Conservation (phyloP, 1,140 invertebrate genomes). For the Gonatopus flavifemur region DNA sequence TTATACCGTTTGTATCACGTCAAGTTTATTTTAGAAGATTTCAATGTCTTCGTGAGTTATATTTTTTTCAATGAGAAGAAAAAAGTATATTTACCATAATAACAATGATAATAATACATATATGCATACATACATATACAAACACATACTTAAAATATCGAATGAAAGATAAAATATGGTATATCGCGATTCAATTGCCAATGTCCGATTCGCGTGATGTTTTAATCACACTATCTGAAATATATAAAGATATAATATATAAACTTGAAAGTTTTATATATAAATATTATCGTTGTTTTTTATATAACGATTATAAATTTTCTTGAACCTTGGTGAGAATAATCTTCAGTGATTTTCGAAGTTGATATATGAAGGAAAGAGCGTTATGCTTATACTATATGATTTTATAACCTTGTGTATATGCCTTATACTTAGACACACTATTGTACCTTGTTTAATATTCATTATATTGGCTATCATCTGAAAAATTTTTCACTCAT, state of each 20-base stretch:
- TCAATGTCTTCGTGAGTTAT: constrained; percentile 9
- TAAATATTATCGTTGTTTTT: constrained; percentile 18
- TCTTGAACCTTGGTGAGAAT: not conserved
- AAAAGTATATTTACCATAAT: no score
- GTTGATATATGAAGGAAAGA: no score
- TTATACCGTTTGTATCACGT: no score
- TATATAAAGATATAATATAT: constrained; percentile 33
- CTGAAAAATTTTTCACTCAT: not conserved
- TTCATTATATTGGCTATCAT: constrained; percentile 7
- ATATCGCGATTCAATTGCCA: constrained; percentile 27
- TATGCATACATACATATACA: no score
- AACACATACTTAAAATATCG: no score
- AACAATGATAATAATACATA: no score
- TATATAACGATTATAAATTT: constrained; percentile 10
- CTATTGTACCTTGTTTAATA: not conserved
- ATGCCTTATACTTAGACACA: not conserved
- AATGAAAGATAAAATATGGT: constrained; percentile 12
- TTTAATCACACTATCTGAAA: constrained; percentile 28
- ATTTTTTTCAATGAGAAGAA: constrained; percentile 9
- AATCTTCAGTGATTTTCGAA: no score
- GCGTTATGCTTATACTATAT: no score
- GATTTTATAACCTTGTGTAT: not conserved
- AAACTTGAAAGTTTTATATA: constrained; percentile 36
- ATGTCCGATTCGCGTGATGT: constrained; percentile 29
- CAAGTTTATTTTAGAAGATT: constrained; percentile 15